Base-by-base conservation (phyloP, 2,888 invertebrate species). In the Uloborus plumipes region DNA sequence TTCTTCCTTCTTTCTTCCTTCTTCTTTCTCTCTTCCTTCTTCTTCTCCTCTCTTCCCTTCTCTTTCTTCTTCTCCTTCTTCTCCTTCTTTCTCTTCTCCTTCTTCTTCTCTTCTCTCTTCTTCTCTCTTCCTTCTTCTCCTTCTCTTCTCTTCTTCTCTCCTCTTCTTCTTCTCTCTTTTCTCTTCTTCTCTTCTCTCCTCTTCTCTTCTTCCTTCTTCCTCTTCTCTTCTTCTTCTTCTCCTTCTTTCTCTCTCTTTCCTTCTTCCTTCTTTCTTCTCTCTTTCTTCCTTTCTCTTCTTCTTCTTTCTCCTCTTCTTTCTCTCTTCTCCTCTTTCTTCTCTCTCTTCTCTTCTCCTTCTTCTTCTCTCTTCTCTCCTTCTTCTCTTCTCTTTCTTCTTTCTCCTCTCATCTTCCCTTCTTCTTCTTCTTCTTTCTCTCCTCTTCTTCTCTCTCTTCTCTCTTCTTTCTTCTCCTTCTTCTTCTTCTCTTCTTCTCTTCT, bases 251-350 rank as follows among this genome's bases (percentile, higher is more conserved):
- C 26, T 31, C 6, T 6, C 65, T 39, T 65, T 18, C 65, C 47
- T 39, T 49, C 11, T n/a, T 65, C 18, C 65, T 31, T 14, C n/a
- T 31, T 20, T 62, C 22, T 31, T 14, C 18, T 11, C 39, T 65
- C 47, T n/a, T 13, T 65, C 18, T 7, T 49, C 18, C 7, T 18
- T 47, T 39, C 11, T 31, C 20, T 62, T 26, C 39, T n/a, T 65
- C 47, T 62, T n/a, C 39, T 22, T 59, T 59, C 15, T 59, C 16
- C n/a, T 62, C n/a, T n/a, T 31, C n/a, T n/a, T 31, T 62, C 39
- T 62, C 39, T 26, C 9, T 59, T 20, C 22, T 55, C 18, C 18
- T 6, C 55, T 55, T 7, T 20, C 18, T 16, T 20, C 7, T 55
- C 55, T 11, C 15, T 50, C 15, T 15, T 50, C 15, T 50, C 15